Base-by-base conservation (phyloP, 1,140 invertebrate genomes). In the Tenebrio molitor region DNA sequence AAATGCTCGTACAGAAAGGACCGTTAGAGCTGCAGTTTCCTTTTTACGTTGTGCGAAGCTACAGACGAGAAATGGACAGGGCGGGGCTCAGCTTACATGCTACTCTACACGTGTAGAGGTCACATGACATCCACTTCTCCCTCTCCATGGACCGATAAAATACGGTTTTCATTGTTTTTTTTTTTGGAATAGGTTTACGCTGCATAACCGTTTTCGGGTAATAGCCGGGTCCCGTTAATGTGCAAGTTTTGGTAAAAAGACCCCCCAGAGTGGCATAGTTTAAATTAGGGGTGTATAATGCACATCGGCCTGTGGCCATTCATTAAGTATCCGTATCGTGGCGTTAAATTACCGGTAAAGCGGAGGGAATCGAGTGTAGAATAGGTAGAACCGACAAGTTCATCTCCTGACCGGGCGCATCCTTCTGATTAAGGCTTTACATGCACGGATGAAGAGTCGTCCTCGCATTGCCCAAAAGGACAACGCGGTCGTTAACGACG, bases 391-490 rank as follows among this genome's bases (percentile, higher is more conserved):
- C 44, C 21, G 50, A 58, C 50, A 58, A 58, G 50, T 58, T 58
- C 21, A 29, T 23, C n/a, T 25, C 19, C 2, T 21, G 2, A 15
- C 5, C 12, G 21, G 23, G 6, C 44, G 44, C 44, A 58, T 58
- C 50, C 23, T 58, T 29, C 50, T 58, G 50, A 58, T 58, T 58
- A 58, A 58, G 50, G 21, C 50, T 29, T 58, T 58, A 58, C 50
- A 58, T 58, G 50, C 50, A 58, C 23, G 50, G 50, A 58, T 58
- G 50, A 58, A 23, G 12, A 58, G 50, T 58, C 50, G 50, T 58
- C 50, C 50, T 58, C 2, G 23, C 50, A 50, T 50, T 21, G 44
- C 44, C 44, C 44, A 58, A 58, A 58, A 58, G 50, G 50, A 58
- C 50, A 58, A 29, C 50, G 50, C 50, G 12, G 50, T 58, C 50